Evolutionary conservation across 1,140 invertebrate genomes (phyloP).

Genomic region (Conus ventricosus): DNA sequence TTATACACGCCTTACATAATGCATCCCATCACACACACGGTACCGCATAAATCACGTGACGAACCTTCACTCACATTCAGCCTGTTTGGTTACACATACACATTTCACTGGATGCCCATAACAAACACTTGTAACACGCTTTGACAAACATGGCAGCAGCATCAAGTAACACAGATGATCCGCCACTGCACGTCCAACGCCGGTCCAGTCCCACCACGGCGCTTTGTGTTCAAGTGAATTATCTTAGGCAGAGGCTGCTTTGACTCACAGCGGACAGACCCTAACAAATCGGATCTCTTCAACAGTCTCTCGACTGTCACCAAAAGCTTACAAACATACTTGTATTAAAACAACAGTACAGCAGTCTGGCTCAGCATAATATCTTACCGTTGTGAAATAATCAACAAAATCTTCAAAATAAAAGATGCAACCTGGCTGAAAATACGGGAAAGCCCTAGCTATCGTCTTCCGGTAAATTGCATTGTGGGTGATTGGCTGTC

Average conservation of each 20-base stretch:
- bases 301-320: neutral
- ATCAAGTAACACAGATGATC: neutral
- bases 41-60: constrained; percentile 21
- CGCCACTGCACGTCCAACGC: neutral
- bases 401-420: constrained; percentile 20
- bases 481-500: constrained; percentile 42
- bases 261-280: neutral
- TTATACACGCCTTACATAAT: neutral
- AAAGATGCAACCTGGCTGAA: constrained; percentile 33
- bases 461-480: constrained; percentile 39
- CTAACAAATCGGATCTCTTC: neutral
- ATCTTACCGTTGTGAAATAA: neutral
- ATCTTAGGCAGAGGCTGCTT: neutral
- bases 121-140: neutral
- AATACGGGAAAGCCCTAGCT: constrained; percentile 25
- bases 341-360: neutral
- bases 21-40: neutral
- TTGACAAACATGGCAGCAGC: neutral
- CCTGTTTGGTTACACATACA: neutral
- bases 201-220: neutral
- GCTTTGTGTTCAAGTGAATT: constrained; percentile 14
- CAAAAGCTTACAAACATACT: neutral
- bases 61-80: constrained; percentile 13
- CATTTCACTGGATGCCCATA: neutral
- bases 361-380: neutral